Evolutionary conservation across 2,888 invertebrate species (phyloP).

Genomic region (Drosophila emarginata): DNA sequence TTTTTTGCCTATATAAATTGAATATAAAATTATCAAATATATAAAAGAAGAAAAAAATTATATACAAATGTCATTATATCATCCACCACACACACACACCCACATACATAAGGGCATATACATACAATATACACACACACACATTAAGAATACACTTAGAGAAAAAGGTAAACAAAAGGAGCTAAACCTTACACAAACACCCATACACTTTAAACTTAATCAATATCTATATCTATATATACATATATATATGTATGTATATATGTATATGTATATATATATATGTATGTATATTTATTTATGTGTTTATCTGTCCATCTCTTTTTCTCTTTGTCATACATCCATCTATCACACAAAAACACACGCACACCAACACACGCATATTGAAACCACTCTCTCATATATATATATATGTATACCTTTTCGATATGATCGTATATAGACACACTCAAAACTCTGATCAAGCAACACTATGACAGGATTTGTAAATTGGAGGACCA

Average conservation of each 20-base stretch:
- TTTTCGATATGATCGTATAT: conserved; percentile 77
- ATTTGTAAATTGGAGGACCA: conserved; percentile 94
- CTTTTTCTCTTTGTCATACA: not conserved
- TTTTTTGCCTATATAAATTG: not conserved
- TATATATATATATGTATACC: conserved; percentile 15
- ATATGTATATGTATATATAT: conserved; percentile 34
- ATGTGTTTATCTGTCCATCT: conserved; percentile 51
- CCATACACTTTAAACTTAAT: too few relatives aligned
- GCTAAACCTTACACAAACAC: conserved; percentile 39
- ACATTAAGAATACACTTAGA: not conserved
- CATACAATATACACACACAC: conserved; percentile 25
- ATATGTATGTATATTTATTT: conserved; percentile 36
- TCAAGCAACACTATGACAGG: conserved; percentile 94
- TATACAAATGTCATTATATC: conserved; percentile 59
- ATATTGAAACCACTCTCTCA: conserved; percentile 27
- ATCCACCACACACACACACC: conserved; percentile 50
- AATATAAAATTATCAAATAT: conserved; percentile 9
- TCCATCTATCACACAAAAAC: conserved; percentile 25
- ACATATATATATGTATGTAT: conserved; percentile 30
- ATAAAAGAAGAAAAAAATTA: conserved; percentile 44
- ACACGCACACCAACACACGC: conserved; percentile 34
- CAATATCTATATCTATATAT: too few relatives aligned
- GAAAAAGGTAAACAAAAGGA: conserved; percentile 45
- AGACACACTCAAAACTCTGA: conserved; percentile 90
- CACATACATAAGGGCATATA: too few relatives aligned